phyloP scores from a whole-genome alignment of 2,888 invertebrate species.

The Eupithecia pulchellata region DNA sequence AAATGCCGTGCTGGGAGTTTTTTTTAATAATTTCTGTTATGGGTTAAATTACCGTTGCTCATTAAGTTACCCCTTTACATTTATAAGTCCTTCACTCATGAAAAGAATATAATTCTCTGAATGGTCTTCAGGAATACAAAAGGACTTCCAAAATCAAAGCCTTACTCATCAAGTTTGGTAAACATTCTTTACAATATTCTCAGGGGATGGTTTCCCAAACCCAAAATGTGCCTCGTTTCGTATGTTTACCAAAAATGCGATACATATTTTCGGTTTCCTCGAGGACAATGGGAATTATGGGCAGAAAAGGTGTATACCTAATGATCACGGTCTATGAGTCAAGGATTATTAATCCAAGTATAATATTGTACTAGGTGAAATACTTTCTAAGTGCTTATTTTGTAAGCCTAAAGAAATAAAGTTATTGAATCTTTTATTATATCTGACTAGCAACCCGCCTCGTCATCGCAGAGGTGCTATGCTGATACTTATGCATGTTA shows the following conservation, averaged over 20 bases:
- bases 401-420: no score
- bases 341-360: neutral
- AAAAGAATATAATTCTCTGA: neutral
- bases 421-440: no score
- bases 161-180: constrained; percentile 16
- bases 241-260: constrained; percentile 28
- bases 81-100: neutral
- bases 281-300: constrained; percentile 17
- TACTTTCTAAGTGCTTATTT: no score
- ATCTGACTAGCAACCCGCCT: no score
- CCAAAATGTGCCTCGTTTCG: constrained; percentile 6
- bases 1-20: no score
- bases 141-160: constrained; percentile 13
- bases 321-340: neutral
- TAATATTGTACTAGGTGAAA: neutral
- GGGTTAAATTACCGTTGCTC: neutral
- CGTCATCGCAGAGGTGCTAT: no score
- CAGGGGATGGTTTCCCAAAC: constrained; percentile 11
- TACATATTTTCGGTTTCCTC: constrained; percentile 24
- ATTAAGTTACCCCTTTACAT: neutral
- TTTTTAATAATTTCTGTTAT: neutral
- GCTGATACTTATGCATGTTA: no score
- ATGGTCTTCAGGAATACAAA: neutral
- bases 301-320: constrained; percentile 4
- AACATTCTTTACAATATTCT: constrained; percentile 24